Evolutionary conservation across 2,888 invertebrate genomes (phyloP).

Genomic region (Noctua janthina): DNA sequence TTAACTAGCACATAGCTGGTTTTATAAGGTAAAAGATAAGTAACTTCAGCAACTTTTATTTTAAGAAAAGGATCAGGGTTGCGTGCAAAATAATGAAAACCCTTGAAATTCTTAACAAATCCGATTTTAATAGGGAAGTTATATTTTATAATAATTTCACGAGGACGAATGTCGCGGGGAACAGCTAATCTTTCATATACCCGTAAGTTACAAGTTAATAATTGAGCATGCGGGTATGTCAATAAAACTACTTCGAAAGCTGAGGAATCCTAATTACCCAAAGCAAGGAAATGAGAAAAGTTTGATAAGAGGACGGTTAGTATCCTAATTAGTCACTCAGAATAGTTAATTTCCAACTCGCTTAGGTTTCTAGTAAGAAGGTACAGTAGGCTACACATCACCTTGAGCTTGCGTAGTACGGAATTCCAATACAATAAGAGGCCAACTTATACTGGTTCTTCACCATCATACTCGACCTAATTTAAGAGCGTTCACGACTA

Average conservation of each 20-base stretch:
- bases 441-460: background rate
- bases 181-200: no score
- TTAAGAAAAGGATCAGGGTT: no score
- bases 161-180: no score
- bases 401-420: background rate
- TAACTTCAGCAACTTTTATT: no score
- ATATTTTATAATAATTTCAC: no score
- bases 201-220: background rate
- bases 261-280: background rate
- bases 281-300: background rate
- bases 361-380: background rate
- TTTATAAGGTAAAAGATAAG: no score
- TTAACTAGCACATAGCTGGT: no score
- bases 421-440: background rate
- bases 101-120: no score
- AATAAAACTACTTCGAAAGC: background rate
- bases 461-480: background rate
- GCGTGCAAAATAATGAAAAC: no score
- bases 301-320: background rate
- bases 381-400: background rate
- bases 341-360: background rate
- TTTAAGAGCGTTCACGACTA: no score
- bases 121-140: no score
- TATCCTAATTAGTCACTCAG: constrained; percentile 1
- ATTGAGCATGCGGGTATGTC: background rate